Base-by-base conservation (phyloP, 1,140 invertebrate species). In the Diploscapter pachys region DNA sequence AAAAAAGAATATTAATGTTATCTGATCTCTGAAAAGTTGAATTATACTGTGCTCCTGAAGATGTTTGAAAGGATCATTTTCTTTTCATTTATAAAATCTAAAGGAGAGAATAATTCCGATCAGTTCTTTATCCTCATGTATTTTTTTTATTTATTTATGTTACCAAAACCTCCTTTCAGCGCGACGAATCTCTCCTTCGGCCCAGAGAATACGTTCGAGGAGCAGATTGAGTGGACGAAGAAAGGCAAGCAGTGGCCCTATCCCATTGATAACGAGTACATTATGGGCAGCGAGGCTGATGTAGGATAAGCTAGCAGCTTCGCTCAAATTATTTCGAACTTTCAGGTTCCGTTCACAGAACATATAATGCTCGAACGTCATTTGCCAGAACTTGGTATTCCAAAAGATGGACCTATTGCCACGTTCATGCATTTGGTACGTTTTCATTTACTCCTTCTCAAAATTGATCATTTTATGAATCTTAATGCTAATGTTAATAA, bases 231-330 rank as follows among this genome's bases (percentile, higher is more conserved):
- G 63, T 96, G 93, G 93, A 98, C 95, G 0, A 90, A 96, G 65
- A 90, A 95, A 86, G 93, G 93, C 63, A 96, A 95, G 88, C 77
- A 98, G 4, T 99, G 96, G 95, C 90, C 92, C 71, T 98, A 97
- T 86, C 96, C 96, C 8, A 95, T 99, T 73, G 89, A 98, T 86
- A 98, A 98, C 89, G 95, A 98, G 88, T 91, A 78, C 67, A 57
- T 56, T 51, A 56, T 79, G 51, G 76, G 76, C 5, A 66, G 79
- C 3, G 76, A 79, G 56, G 54, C 31, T 5, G 66, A 67, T 50
- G 69, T 78, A 31, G 68, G 70, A 13, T 72, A 51, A 66, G 59
- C 73, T 77, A 11, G 13, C 13, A 59, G 9, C 57, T 13, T 11
- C 57, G 2, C 2, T 59, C 57, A 59, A 9, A 59, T 13, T 59